phyloP scores from a whole-genome alignment of 2,797 vertebrate genomes.

The Ptychadena robeensis region DNA sequence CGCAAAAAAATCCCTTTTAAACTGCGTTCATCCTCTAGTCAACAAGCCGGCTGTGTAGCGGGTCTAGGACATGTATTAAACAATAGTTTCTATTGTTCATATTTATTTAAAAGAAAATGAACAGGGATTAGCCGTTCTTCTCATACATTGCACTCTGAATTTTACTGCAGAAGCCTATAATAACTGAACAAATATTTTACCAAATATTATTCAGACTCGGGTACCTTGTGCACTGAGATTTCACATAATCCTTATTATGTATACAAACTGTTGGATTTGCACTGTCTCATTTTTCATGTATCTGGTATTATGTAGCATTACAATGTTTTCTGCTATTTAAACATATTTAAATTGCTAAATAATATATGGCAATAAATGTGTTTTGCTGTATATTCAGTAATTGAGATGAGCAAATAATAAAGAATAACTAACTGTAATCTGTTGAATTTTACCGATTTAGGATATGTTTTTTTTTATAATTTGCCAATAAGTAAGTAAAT shows the following conservation, averaged over 20 bases:
- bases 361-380: not conserved
- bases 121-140: conserved; percentile 1
- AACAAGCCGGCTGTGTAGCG: not conserved
- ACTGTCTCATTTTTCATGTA: conserved; percentile 6
- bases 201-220: conserved; percentile 16
- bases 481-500: no score
- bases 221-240: conserved; percentile 15
- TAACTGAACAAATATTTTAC: conserved; percentile 30
- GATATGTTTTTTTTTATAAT: no score
- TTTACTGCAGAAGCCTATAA: conserved; percentile 12
- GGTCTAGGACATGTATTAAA: not conserved
- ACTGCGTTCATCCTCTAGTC: not conserved
- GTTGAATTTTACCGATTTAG: not conserved
- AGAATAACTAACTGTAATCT: not conserved
- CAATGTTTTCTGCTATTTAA: not conserved
- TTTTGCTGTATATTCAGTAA: not conserved
- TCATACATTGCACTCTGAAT: not conserved
- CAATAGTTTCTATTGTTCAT: not conserved
- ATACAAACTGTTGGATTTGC: conserved; percentile 20
- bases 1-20: not conserved
- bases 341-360: conserved; percentile 1
- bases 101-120: not conserved
- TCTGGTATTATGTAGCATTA: not conserved
- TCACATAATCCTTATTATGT: conserved; percentile 43
- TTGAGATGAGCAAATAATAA: not conserved